Conservation (phyloP, 2,113 vertebrate genomes). For the Vicugna pacos region DNA sequence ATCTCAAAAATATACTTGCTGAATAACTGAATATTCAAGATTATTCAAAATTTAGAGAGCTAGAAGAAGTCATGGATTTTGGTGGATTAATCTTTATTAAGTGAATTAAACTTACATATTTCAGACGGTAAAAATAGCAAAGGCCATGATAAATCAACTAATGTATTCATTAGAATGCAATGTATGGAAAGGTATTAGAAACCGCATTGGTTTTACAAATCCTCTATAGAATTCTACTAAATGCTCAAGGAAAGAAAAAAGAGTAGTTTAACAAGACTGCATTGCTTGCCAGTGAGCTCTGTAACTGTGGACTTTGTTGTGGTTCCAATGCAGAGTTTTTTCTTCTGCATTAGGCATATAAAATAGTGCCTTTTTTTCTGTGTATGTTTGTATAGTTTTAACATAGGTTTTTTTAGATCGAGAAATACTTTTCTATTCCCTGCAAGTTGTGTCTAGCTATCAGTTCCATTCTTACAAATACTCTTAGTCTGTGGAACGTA, state of each 20-base stretch:
- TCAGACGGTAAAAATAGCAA: not conserved
- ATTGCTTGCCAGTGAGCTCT: not conserved
- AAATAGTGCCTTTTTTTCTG: not conserved
- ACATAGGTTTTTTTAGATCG: not conserved
- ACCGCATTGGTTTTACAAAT: not conserved
- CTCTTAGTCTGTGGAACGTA: slow-evolving; percentile 77
- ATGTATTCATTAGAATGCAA: not conserved
- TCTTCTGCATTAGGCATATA: not conserved
- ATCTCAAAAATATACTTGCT: slow-evolving; percentile 16
- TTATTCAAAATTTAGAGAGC: not conserved
- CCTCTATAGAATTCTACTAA: slow-evolving; percentile 32
- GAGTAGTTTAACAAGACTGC: not conserved
- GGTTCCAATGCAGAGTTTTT: not conserved
- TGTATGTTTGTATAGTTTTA: not conserved
- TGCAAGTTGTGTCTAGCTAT: slow-evolving; percentile 14
- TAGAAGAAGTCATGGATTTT: not conserved
- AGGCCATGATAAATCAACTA: not conserved
- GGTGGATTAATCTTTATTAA: not conserved
- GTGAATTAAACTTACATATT: not conserved
- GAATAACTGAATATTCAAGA: not conserved
- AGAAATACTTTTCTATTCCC: not conserved
- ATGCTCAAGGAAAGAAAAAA: not conserved
- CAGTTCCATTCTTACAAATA: slow-evolving; percentile 75
- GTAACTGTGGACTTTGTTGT: not conserved
- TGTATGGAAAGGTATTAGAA: not conserved